phyloP scores from a whole-genome alignment of 2,797 vertebrate species.

The Acanthiza pusilla region DNA sequence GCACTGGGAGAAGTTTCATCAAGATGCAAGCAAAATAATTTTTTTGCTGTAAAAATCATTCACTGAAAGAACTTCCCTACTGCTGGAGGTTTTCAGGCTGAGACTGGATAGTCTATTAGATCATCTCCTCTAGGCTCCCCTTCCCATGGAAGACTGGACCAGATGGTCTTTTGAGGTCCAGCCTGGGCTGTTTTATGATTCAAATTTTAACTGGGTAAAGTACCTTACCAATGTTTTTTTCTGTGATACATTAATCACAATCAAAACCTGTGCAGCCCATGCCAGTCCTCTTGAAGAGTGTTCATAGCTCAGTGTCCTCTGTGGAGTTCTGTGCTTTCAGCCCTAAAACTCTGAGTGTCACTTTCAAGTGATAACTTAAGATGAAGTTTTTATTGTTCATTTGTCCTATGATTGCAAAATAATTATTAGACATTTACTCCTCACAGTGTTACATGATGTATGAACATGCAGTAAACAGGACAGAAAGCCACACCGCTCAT shows the following conservation, averaged over 20 bases:
- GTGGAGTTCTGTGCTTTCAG: neutral
- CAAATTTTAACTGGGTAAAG: neutral
- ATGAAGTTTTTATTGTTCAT: neutral
- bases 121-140: neutral
- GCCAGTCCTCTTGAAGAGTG: neutral
- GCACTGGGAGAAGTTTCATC: neutral
- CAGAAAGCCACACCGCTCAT: neutral
- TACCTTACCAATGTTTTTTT: neutral
- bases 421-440: neutral
- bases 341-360: neutral
- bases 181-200: neutral
- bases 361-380: neutral
- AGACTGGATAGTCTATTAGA: neutral
- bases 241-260: neutral
- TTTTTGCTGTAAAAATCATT: neutral
- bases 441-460: neutral
- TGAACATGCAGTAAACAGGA: neutral
- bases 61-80: neutral
- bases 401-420: neutral
- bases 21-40: accelerated
- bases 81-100: neutral
- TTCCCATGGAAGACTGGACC: neutral
- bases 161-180: neutral
- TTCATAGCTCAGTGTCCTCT: neutral
- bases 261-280: neutral